These are phyloP conservation scores for Cyclargus thomasi DNA, from an alignment of 1,140 invertebrate species.

Conservation along the genomic window DNA sequence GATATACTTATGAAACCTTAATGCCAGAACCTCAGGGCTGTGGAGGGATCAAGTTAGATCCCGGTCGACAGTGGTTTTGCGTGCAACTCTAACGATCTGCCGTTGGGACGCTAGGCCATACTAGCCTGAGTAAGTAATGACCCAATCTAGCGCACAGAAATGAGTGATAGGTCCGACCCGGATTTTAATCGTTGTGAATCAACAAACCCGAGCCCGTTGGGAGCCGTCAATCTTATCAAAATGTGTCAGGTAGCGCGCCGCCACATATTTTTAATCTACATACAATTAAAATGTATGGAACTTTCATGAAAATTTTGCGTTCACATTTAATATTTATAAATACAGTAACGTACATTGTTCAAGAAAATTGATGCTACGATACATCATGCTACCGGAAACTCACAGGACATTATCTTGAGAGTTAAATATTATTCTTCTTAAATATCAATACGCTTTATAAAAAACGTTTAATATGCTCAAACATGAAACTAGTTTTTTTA, in stretches of 20 bases:
- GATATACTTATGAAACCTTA: too few relatives aligned
- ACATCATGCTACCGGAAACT: background rate
- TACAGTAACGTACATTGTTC: background rate
- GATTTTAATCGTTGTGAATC: conserved; percentile 13
- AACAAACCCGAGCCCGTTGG: background rate
- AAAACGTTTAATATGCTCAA: too few relatives aligned
- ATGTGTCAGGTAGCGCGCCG: background rate
- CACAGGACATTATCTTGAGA: too few relatives aligned
- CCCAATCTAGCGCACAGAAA: conserved; percentile 6
- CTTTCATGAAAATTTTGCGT: background rate
- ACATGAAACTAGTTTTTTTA: too few relatives aligned
- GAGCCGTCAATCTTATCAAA: conserved; percentile 5
- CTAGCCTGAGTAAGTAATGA: background rate
- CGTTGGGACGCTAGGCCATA: background rate
- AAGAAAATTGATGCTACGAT: background rate
- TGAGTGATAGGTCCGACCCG: conserved; percentile 3
- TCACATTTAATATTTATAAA: background rate
- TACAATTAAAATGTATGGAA: background rate
- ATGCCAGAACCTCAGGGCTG: too few relatives aligned
- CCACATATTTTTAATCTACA: conserved; percentile 3
- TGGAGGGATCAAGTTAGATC: too few relatives aligned
- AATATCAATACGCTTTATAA: too few relatives aligned
- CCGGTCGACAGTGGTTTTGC: background rate
- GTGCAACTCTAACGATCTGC: background rate
- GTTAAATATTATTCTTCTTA: too few relatives aligned